These are phyloP conservation scores for Dicrurus megarhynchus DNA, from an alignment of 2,113 vertebrate species.

Conservation along the genomic window DNA sequence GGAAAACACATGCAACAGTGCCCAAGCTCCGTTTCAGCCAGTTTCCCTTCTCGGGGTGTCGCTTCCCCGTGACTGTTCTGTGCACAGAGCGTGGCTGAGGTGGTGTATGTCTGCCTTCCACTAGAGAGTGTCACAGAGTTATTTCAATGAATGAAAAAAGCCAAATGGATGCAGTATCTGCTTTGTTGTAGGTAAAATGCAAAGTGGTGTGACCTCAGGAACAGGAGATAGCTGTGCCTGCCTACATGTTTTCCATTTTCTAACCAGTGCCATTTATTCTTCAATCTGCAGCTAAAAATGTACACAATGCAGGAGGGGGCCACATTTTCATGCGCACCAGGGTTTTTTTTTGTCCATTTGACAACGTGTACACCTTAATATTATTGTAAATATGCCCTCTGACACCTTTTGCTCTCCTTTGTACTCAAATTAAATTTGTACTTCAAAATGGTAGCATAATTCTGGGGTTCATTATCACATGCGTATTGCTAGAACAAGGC, in stretches of 20 bases:
- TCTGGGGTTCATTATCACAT: not conserved
- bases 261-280: not conserved
- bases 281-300: not conserved
- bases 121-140: slow-evolving; percentile 33
- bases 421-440: not conserved
- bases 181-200: not conserved
- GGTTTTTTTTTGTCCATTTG: not conserved
- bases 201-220: not conserved
- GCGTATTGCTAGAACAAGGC: not conserved
- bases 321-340: not conserved
- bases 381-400: not conserved
- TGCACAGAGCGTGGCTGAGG: not conserved
- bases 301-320: not conserved
- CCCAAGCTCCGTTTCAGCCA: slow-evolving; percentile 52
- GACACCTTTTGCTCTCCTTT: not conserved
- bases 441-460: not conserved
- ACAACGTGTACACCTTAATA: not conserved
- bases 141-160: not conserved
- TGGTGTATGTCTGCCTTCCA: slow-evolving; percentile 23
- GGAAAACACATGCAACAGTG: slow-evolving; percentile 73
- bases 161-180: not conserved
- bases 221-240: not conserved
- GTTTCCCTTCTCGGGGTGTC: not conserved
- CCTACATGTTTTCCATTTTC: not conserved
- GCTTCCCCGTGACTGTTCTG: not conserved